Conservation (phyloP, 2,797 vertebrate species). For the Cheracebus regulus region DNA sequence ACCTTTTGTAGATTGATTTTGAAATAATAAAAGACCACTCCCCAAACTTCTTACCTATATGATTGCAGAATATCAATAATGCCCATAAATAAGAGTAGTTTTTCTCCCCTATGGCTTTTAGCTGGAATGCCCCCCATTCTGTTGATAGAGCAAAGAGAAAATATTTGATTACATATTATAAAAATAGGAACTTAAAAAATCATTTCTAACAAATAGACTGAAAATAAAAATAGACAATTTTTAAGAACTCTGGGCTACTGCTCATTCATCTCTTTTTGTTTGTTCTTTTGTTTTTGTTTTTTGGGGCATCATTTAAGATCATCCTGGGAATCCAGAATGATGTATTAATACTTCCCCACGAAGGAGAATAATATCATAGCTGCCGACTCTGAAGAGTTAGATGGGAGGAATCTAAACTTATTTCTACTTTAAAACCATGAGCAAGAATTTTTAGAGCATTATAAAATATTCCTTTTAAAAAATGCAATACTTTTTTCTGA, state of each 20-base stretch:
- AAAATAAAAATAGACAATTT: constrained; percentile 14
- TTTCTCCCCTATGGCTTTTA: constrained; percentile 95
- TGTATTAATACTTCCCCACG: background rate
- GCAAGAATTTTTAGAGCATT: background rate
- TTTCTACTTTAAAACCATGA: constrained; percentile 33
- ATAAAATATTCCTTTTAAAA: background rate
- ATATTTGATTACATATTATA: background rate
- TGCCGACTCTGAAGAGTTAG: background rate
- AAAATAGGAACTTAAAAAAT: constrained; percentile 28
- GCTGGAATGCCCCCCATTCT: constrained; percentile 99
- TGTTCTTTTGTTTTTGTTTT: background rate
- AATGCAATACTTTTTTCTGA: background rate
- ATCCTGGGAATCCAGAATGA: background rate
- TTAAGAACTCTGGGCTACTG: background rate
- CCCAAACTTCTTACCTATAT: constrained; percentile 89
- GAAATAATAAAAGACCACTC: constrained; percentile 29
- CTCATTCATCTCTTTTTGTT: background rate
- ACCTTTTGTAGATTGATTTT: constrained; percentile 4
- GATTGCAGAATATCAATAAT: constrained; percentile 99
- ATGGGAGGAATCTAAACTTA: background rate
- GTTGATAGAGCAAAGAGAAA: constrained; percentile 69
- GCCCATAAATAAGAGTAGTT: constrained; percentile 96
- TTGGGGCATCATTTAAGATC: background rate
- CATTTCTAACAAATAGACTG: background rate
- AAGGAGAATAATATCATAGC: background rate